These are phyloP conservation scores for Petrolisthes cinctipes DNA, from an alignment of 2,888 invertebrate species.

Conservation along the genomic window DNA sequence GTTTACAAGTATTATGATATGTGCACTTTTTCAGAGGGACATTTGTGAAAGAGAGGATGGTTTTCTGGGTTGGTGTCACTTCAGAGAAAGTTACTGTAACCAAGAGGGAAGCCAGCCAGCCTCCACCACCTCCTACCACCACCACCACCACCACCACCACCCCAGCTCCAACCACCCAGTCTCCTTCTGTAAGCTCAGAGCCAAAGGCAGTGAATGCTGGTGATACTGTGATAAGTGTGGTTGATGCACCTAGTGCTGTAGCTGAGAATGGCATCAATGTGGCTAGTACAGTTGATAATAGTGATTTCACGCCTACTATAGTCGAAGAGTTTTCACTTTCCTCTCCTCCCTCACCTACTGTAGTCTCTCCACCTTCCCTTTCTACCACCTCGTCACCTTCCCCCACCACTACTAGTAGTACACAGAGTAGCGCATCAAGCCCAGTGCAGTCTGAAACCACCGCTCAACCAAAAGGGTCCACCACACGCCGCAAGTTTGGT, in stretches of 20 bases:
- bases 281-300: slow-evolving; percentile 16
- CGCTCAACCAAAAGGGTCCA: not conserved
- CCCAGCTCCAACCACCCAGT: slow-evolving; percentile 2
- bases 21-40: slow-evolving; percentile 59
- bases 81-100: slow-evolving; percentile 53
- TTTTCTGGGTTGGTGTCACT: slow-evolving; percentile 60
- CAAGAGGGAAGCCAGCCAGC: slow-evolving; percentile 36
- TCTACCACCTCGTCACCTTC: slow-evolving; percentile 5
- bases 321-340: not conserved
- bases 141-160: slow-evolving; percentile 32
- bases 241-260: slow-evolving; percentile 53
- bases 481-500: slow-evolving; percentile 41
- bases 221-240: slow-evolving; percentile 56
- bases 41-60: slow-evolving; percentile 57
- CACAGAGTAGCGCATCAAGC: not conserved
- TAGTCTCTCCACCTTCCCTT: not conserved
- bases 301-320: slow-evolving; percentile 11
- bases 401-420: not conserved
- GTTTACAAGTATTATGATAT: not conserved
- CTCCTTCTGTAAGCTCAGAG: slow-evolving; percentile 38
- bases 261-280: slow-evolving; percentile 39
- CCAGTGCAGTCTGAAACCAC: not conserved
- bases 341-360: slow-evolving; percentile 25
- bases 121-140: not conserved
- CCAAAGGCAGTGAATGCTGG: slow-evolving; percentile 44